These are phyloP conservation scores for Mastomys coucha DNA, from an alignment of 2,113 vertebrate genomes.

Conservation along the genomic window DNA sequence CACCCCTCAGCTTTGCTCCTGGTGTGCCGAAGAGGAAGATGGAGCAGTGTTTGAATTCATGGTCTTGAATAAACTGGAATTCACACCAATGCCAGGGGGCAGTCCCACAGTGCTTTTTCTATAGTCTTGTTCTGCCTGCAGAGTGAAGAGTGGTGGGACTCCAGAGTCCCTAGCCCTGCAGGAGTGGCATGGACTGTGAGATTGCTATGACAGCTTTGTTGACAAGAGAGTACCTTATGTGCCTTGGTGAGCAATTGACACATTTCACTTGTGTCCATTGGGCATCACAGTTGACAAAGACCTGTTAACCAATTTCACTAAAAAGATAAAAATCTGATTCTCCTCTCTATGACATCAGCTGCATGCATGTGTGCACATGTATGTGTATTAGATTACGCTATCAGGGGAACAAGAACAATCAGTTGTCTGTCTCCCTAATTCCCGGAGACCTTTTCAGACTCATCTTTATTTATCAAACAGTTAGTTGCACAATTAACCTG, in stretches of 20 bases:
- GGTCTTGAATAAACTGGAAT: neutral
- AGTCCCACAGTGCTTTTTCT: neutral
- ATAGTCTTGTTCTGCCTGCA: neutral
- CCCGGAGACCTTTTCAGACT: neutral
- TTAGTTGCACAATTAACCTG: neutral
- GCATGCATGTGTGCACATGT: accelerated
- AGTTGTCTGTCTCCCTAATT: neutral
- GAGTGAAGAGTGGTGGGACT: neutral
- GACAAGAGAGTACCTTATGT: neutral
- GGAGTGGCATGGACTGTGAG: neutral
- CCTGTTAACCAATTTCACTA: neutral
- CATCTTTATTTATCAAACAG: neutral
- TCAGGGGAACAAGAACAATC: neutral
- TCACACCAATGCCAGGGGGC: accelerated
- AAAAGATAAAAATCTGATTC: neutral
- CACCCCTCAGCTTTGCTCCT: neutral
- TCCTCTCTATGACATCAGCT: neutral
- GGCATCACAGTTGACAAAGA: conserved; percentile 1
- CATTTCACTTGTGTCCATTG: neutral
- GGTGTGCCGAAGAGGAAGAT: neutral
- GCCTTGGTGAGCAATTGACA: neutral
- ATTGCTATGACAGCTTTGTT: neutral
- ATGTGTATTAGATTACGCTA: neutral
- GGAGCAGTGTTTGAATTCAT: neutral
- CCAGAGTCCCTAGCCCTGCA: accelerated